Evolutionary conservation across 2,888 invertebrate genomes (phyloP).

Genomic region (Eledone cirrhosa): DNA sequence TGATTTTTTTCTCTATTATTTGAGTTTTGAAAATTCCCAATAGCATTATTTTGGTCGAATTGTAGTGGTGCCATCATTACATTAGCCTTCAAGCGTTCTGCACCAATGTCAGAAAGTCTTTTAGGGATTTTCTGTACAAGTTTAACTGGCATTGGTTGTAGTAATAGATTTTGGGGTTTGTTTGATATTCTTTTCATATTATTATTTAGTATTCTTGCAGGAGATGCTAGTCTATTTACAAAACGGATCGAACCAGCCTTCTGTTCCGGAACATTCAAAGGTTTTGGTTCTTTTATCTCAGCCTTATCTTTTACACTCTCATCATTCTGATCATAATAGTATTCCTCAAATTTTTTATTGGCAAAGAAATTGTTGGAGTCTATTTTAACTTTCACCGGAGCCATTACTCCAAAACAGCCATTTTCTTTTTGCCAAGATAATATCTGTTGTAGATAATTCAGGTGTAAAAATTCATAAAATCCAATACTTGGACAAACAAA

Average conservation of each 20-base stretch:
- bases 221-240: too few relatives aligned
- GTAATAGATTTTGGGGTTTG: neutral
- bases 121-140: neutral
- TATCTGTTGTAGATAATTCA: constrained; percentile 58
- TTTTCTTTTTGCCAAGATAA: constrained; percentile 57
- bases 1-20: too few relatives aligned
- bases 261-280: too few relatives aligned
- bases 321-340: neutral
- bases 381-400: neutral
- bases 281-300: too few relatives aligned
- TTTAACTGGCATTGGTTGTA: neutral
- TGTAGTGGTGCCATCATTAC: too few relatives aligned
- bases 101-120: too few relatives aligned
- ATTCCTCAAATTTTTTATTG: constrained; percentile 22
- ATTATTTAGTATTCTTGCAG: too few relatives aligned
- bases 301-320: too few relatives aligned
- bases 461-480: constrained; percentile 60
- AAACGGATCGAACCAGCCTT: too few relatives aligned
- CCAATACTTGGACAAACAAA: constrained; percentile 63
- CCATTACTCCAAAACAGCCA: constrained; percentile 59
- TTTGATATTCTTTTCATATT: neutral
- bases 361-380: neutral
- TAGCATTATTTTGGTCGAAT: too few relatives aligned
- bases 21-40: too few relatives aligned
- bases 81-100: too few relatives aligned